Base-by-base conservation (phyloP, 2,888 invertebrate species). In the Caenorhabditis macrosperma region DNA sequence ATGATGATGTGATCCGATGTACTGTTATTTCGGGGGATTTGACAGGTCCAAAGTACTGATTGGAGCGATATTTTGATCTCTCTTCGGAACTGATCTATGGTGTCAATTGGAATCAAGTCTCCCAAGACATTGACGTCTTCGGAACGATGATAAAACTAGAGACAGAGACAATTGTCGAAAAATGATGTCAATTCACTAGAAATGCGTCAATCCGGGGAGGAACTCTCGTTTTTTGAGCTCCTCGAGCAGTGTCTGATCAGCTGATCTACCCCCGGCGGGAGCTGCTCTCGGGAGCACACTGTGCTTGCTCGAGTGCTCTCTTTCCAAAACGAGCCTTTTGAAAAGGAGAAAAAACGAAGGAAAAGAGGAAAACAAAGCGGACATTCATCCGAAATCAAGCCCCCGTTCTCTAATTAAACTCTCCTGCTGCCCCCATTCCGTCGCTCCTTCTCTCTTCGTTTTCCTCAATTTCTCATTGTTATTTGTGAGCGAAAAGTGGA, bases 1-100 rank as follows among this genome's bases (percentile, higher is more conserved):
- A 33, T 64, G 72, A 72, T 72, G n/a, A 63, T 72, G 72, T 55
- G 63, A 50, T 28, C 20, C 15, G 12, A 9, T 12, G n/a, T 10
- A 72, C 46, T 48, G 63, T 71, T 71, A 71, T 71, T 61, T 71
- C 33, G 63, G 63, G 46, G 44, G 30, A 15, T 35, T 33, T 72
- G 72, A 64, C 72, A 72, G 72, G 72, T 72, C 17, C 63, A 57
- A 72, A 72, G 63, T 72, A 60, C 52, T 48, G n/a, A 22, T 33
- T 57, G 22, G 3, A 46, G 15, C 15, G 55, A 54, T 20, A 28
- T 66, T 59, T 60, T 60, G 60, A 67, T 63, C 52, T 60, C 55
- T 52, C 15, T 10, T 17, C 57, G 50, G n/a, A 48, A 22, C 48
- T 72, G 72, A 72, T 72, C 72, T 61, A 55, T 72, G 72, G 17